Percentiles rank a stretch among this genome's conserved stretches.
phyloP scores from a whole-genome alignment of 2,888 invertebrate species.

The Lampropteryx suffumata region DNA sequence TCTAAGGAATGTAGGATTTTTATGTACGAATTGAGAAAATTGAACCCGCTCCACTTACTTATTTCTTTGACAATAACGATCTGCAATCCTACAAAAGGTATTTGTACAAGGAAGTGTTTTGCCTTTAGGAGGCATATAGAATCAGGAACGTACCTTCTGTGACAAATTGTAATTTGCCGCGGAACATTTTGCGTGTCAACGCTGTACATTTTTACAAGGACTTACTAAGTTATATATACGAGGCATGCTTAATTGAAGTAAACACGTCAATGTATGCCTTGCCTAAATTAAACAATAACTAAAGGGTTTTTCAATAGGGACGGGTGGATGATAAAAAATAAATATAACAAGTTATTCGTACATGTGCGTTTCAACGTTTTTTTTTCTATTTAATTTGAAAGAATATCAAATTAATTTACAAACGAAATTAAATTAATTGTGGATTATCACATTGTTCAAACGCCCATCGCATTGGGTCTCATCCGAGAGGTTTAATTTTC shows the following conservation, averaged over 20 bases:
- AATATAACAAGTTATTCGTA: too few species aligned
- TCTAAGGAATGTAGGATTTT: conserved; percentile 5
- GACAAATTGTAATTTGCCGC: conserved; percentile 20
- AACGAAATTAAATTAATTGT: too few species aligned
- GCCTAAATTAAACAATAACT: conserved; percentile 5
- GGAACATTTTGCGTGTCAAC: conserved; percentile 16
- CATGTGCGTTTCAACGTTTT: too few species aligned
- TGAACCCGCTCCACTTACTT: conserved; percentile 1
- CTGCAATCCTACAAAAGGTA: conserved; percentile 9
- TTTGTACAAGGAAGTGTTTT: conserved; percentile 11
- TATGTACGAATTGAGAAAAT: conserved; percentile 13
- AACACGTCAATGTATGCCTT: conserved; percentile 15
- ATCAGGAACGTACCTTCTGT: conserved; percentile 18
- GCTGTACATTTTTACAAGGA: conserved; percentile 16
- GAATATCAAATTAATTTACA: too few species aligned
- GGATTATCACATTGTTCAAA: too few species aligned
- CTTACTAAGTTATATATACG: conserved; percentile 17
- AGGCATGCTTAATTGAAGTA: conserved; percentile 10
- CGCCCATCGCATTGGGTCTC: too few species aligned
- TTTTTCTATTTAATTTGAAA: too few species aligned
- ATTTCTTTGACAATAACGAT: conserved; percentile 6
- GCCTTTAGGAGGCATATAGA: conserved; percentile 5
- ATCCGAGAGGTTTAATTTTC: too few species aligned
- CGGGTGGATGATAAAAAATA: too few species aligned
- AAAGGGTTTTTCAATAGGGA: too few species aligned